A percentile compares a stretch with the other conserved stretches of the same genome.
phyloP scores from a whole-genome alignment of 2,888 invertebrate species.

The Cephus pygmeus region DNA sequence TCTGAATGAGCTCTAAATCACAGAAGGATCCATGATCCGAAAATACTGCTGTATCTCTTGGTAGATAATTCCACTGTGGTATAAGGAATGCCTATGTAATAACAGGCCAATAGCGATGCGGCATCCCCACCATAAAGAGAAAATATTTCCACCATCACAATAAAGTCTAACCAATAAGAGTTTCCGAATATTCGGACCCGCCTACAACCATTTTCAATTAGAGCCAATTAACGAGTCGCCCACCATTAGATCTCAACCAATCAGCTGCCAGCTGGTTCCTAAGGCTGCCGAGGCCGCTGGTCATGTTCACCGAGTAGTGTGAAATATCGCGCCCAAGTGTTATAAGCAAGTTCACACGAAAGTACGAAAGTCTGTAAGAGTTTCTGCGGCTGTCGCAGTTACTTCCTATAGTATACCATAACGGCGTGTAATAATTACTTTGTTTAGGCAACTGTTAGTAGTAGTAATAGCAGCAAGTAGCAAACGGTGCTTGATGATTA shows the following conservation, averaged over 20 bases:
- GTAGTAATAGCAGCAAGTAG: conserved; percentile 9
- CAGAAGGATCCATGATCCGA: no score
- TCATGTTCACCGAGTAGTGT: conserved; percentile 60
- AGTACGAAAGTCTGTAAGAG: neutral
- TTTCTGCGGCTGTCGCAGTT: no score
- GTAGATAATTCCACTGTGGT: no score
- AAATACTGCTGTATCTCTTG: no score
- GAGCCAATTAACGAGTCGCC: neutral
- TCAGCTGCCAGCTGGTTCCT: no score
- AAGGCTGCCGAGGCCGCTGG: neutral
- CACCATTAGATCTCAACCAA: no score
- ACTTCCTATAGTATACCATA: neutral
- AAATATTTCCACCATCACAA: no score
- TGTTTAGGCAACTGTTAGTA: conserved; percentile 46
- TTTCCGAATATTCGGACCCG: neutral
- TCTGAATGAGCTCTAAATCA: no score
- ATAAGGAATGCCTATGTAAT: no score
- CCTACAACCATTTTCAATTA: neutral
- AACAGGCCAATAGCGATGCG: no score
- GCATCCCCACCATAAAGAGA: no score
- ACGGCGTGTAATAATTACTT: conserved; percentile 33
- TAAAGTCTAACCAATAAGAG: neutral
- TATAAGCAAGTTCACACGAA: conserved; percentile 48
- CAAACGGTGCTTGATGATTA: conserved; percentile 22
- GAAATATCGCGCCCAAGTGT: conserved; percentile 67